Evolutionary conservation across 1,140 invertebrate species (phyloP).

Genomic region (Spodoptera litura): DNA sequence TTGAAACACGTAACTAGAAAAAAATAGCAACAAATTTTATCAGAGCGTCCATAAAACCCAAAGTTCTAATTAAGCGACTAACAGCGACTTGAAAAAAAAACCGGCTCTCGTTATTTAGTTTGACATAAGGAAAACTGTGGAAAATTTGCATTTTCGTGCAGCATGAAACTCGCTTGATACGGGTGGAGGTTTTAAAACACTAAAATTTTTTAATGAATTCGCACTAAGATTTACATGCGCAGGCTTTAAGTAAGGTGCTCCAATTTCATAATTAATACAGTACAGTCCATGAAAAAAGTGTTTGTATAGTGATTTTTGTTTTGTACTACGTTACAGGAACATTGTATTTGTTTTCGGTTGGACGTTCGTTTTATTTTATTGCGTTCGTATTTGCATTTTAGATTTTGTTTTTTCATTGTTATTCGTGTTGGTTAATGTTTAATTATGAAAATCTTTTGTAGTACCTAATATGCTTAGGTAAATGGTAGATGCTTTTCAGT

Average conservation of each 20-base stretch:
- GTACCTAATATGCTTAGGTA: too few relatives aligned
- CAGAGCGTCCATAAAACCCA: constrained; percentile 22
- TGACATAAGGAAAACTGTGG: constrained; percentile 69
- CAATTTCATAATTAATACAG: constrained; percentile 52
- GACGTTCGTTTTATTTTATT: neutral
- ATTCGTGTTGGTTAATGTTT: too few relatives aligned
- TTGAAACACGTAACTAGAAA: neutral
- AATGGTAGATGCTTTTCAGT: too few relatives aligned
- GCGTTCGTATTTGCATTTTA: neutral
- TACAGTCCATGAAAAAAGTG: constrained; percentile 32
- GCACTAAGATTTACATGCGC: constrained; percentile 49
- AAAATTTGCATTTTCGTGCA: constrained; percentile 77
- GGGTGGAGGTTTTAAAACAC: constrained; percentile 56
- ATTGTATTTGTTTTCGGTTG: constrained; percentile 18
- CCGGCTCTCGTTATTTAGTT: constrained; percentile 58
- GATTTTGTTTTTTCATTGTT: too few relatives aligned
- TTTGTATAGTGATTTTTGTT: constrained; percentile 11
- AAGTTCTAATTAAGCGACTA: constrained; percentile 52
- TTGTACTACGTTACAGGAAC: neutral
- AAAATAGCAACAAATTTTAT: constrained; percentile 32
- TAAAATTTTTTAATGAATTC: constrained; percentile 68
- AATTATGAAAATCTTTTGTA: too few relatives aligned
- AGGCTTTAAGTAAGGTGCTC: constrained; percentile 37
- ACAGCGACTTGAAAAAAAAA: constrained; percentile 49
- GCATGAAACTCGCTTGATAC: constrained; percentile 69